Evolutionary conservation across 2,113 vertebrate species (phyloP).

Genomic region (Epinephelus lanceolatus): DNA sequence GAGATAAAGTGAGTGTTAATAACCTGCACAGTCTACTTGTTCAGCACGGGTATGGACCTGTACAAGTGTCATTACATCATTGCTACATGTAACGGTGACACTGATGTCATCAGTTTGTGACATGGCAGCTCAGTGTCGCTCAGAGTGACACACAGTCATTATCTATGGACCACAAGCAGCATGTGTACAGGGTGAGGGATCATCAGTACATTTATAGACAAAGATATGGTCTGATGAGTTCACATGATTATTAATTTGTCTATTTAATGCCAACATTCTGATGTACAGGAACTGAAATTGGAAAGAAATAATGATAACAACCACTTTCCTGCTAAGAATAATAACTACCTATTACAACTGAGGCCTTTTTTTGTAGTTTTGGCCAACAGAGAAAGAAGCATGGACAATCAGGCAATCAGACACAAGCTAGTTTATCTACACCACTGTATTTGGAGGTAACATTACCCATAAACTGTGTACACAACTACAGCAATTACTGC

Average conservation of each 20-base stretch:
- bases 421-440: not conserved
- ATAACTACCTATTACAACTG: too few relatives aligned
- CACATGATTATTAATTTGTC: not conserved
- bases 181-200: not conserved
- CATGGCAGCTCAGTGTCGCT: conserved; percentile 18
- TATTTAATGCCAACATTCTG: not conserved
- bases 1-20: conserved; percentile 57
- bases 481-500: too few relatives aligned
- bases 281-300: not conserved
- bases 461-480: not conserved
- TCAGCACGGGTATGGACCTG: conserved; percentile 34
- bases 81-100: conserved; percentile 53
- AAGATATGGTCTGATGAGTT: not conserved
- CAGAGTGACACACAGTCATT: conserved; percentile 13
- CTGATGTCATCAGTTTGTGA: conserved; percentile 49
- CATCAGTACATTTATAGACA: conserved; percentile 3
- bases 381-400: not conserved
- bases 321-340: not conserved
- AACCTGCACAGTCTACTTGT: conserved; percentile 42
- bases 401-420: not conserved
- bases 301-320: too few relatives aligned
- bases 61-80: conserved; percentile 65
- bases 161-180: conserved; percentile 11
- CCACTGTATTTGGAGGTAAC: not conserved
- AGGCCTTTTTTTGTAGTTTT: not conserved